Evolutionary conservation across 2,113 vertebrate species (phyloP), one percentile per base, ranked within the genome.

Genomic region (Leucoraja erinaceus): DNA sequence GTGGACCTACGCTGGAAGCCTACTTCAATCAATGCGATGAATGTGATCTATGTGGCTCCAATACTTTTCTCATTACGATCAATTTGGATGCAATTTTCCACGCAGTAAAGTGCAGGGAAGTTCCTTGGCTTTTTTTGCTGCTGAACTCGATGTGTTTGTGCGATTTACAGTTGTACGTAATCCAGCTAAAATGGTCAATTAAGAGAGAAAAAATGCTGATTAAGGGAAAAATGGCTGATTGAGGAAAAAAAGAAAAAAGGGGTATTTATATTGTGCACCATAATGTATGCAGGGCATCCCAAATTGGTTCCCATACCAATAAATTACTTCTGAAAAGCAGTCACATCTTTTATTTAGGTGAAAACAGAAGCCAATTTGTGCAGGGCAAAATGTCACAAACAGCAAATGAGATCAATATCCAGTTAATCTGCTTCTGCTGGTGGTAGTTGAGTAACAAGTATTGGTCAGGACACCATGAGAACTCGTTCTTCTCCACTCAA

Each of bases 381-480:
- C 59, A 31, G 28, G 12, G 14, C 83, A 66, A 31, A 88, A 88
- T 63, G n/a, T 88, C 59, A 63, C 28, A n/a, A 75, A 84, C 81
- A 25, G 22, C 54, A 86, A 86, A 61, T 63, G 12, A 88, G 59
- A 88, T 88, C 59, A 88, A 88, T 88, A 88, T 63, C 61, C n/a
- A 66, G 59, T 88, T 88, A 88, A 88, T n/a, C 56, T 66, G 28
- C n/a, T 88, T 88, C 63, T 88, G n/a, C 28, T 14, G 25, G n/a
- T 63, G 25, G 61, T 86, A 16, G 59, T 63, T 88, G n/a, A 63
- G 28, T 66, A 66, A 88, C 59, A 88, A 63, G 31, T 63, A 88
- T 88, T 88, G 59, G 1, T 16, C 28, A 31, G 47, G 83, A 86
- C 83, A 86, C 12, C 28, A 66, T 6, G 14, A 88, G 59, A 88